Evolutionary conservation across 30 jellyfish, hydroid and myxozoan species (phyloP).

Genomic region (Hydractinia symbiolongicarpus): DNA sequence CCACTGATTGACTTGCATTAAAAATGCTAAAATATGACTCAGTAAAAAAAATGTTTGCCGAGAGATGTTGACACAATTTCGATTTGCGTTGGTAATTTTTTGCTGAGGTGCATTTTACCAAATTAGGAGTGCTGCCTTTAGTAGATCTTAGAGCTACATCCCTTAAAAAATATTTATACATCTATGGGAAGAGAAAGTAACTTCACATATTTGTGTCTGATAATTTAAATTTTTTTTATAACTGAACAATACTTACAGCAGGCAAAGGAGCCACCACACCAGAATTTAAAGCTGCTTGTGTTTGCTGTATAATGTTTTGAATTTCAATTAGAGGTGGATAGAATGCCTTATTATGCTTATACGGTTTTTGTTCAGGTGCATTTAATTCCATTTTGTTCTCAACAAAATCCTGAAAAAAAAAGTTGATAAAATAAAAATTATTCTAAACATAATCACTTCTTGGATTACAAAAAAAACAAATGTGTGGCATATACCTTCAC

Average conservation of each 20-base stretch:
- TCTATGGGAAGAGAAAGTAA: too few species aligned
- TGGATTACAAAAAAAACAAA: background rate
- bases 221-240: too few species aligned
- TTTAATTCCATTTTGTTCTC: conserved; percentile 62
- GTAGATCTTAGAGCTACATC: too few species aligned
- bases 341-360: conserved; percentile 62
- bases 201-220: too few species aligned
- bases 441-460: background rate
- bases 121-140: too few species aligned
- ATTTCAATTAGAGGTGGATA: conserved; percentile 89
- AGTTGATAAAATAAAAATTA: background rate
- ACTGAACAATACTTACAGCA: conserved; percentile 42
- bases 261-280: conserved; percentile 78
- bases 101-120: too few species aligned
- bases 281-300: conserved; percentile 68
- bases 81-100: background rate
- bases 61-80: too few species aligned
- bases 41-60: too few species aligned
- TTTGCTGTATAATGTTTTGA: conserved; percentile 74
- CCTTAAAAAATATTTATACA: too few species aligned
- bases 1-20: too few species aligned
- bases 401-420: conserved; percentile 54
- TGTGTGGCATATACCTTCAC: conserved; percentile 5
- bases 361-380: conserved; percentile 48
- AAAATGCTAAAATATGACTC: too few species aligned